Evolutionary conservation across 1,140 invertebrate species (phyloP).

Genomic region (Aleiodes sp.): DNA sequence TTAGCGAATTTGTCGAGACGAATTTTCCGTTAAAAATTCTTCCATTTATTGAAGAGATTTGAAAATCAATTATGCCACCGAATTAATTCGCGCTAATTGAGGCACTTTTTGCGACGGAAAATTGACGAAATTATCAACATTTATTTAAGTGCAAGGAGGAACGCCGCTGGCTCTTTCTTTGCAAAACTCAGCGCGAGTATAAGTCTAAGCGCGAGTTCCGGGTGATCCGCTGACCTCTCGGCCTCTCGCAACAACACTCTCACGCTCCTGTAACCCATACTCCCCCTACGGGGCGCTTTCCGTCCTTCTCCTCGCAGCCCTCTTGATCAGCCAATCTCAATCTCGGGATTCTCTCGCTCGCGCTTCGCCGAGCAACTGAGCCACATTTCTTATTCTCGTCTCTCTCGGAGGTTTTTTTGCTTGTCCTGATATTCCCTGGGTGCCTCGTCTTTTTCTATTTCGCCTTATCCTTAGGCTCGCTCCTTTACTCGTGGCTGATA

Average conservation of each 20-base stretch:
- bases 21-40: not conserved
- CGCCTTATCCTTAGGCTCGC: slow-evolving; percentile 16
- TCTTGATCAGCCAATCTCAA: slow-evolving; percentile 1
- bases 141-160: slow-evolving; percentile 12
- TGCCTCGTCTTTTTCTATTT: slow-evolving; percentile 13
- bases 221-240: slow-evolving; percentile 68
- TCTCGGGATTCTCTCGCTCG: slow-evolving; percentile 2
- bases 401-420: slow-evolving; percentile 63
- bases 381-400: slow-evolving; percentile 53
- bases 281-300: slow-evolving; percentile 58
- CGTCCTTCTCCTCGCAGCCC: slow-evolving; percentile 41
- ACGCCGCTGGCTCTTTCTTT: slow-evolving; percentile 29
- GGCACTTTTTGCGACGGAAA: too few relatives aligned
- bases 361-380: not conserved
- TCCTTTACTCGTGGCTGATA: slow-evolving; percentile 15
- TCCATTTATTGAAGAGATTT: not conserved
- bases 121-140: not conserved
- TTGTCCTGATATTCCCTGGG: slow-evolving; percentile 46
- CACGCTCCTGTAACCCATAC: slow-evolving; percentile 68
- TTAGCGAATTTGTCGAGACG: too few relatives aligned
- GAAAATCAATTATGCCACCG: too few relatives aligned
- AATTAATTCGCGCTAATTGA: too few relatives aligned
- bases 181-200: slow-evolving; percentile 34
- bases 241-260: slow-evolving; percentile 68
- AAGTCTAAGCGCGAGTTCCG: slow-evolving; percentile 67